phyloP scores from a whole-genome alignment of 1,140 invertebrate species.

The Cydia strobilella region DNA sequence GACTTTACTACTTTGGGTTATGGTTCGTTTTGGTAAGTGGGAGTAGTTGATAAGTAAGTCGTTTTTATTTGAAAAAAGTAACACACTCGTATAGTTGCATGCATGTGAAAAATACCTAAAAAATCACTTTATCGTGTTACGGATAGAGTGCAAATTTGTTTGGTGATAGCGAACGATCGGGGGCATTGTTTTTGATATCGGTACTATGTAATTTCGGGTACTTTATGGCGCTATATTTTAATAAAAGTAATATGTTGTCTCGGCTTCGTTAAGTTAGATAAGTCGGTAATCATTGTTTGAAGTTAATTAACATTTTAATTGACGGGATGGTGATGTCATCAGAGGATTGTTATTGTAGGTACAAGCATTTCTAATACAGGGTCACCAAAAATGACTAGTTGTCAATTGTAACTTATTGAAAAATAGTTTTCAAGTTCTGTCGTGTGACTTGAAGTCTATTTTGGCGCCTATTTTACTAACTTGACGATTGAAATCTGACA shows the following conservation, averaged over 20 bases:
- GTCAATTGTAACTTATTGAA: too few species aligned
- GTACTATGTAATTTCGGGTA: conserved; percentile 69
- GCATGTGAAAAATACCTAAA: conserved; percentile 46
- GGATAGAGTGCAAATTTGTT: conserved; percentile 45
- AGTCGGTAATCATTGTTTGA: conserved; percentile 25
- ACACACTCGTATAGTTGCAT: conserved; percentile 72
- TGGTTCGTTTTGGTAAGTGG: conserved; percentile 38
- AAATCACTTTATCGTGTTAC: conserved; percentile 46
- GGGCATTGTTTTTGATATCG: conserved; percentile 72
- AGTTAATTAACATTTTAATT: conserved; percentile 19
- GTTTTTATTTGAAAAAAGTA: conserved; percentile 75
- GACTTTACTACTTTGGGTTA: conserved; percentile 34
- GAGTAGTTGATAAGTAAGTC: conserved; percentile 54
- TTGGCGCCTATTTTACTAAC: too few species aligned
- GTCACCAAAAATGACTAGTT: too few species aligned
- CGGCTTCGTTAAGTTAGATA: conserved; percentile 32
- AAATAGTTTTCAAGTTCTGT: too few species aligned
- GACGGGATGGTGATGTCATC: conserved; percentile 3
- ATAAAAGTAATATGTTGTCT: conserved; percentile 39
- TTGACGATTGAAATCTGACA: too few species aligned
- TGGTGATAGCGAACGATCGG: conserved; percentile 42
- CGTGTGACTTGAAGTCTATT: too few species aligned
- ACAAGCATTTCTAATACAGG: too few species aligned
- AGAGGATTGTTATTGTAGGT: background rate
- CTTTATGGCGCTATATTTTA: conserved; percentile 66